Evolutionary conservation across 2,113 vertebrate genomes (phyloP), one percentile per base, ranked within the genome.

Genomic region (Carollia perspicillata): DNA sequence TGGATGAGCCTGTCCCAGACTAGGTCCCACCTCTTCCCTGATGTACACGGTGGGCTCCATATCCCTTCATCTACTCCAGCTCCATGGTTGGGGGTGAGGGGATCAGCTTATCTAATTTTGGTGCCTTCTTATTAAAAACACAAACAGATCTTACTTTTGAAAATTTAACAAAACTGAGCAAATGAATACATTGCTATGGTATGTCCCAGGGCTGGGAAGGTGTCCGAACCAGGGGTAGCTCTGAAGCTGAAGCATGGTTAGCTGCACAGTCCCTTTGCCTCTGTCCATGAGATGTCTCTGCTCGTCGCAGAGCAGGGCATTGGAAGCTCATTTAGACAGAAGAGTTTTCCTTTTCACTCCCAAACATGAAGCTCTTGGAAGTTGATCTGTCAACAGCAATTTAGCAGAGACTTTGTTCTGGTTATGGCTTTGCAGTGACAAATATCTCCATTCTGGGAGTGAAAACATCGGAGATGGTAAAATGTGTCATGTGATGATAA

Each of bases 331-430:
- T 51, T 85, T 79, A 44, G 81, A 94, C 37, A 26, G 74, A 60
- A 85, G 89, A 71, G 37, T 88, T 84, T 74, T 85, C 60, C 94
- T 88, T 96, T 96, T 77, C 44, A 91, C 35, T 93, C 51, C 28
- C 51, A 49, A 95, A 80, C 42, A 6, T 0, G 0, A 72, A 65
- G 37, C 60, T 77, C 77, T 60, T 23, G 0, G 77, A 94, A 90
- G 65, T 16, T 71, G 75, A 84, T 75, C 90, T 60, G 40, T 93
- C 53, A 47, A 49, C 20, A 75, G 74, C 23, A 33, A 71, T 83
- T 68, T 37, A 66, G 51, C 75, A 66, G 42, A 77, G 69, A 55
- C 53, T 89, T 84, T 47, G 79, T 33, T 84, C 68, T 44, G 14
- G 51, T 81, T 94, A 42, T 51, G n/a, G 63, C 49, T 93, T 84